phyloP scores from a whole-genome alignment of 2,888 invertebrate species.

The Ochropleura leucogaster region DNA sequence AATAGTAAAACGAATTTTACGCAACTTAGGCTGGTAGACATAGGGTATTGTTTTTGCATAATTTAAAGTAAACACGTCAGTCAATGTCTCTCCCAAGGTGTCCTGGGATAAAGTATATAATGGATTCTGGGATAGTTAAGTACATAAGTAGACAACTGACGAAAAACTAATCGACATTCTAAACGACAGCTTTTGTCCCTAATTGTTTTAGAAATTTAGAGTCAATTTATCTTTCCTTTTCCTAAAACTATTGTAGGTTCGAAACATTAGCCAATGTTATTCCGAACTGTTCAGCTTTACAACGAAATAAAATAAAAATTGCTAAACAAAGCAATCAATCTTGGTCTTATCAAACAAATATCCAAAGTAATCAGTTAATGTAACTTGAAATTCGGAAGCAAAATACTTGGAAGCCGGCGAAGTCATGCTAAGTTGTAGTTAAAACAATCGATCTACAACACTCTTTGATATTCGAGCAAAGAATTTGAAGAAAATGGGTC shows the following conservation, averaged over 20 bases:
- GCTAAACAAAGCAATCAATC: constrained; percentile 39
- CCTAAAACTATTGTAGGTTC: constrained; percentile 10
- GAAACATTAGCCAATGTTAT: constrained; percentile 11
- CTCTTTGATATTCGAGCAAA: constrained; percentile 1
- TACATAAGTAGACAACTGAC: constrained; percentile 14
- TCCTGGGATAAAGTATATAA: constrained; percentile 22
- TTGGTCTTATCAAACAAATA: constrained; percentile 47
- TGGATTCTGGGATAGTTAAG: constrained; percentile 23
- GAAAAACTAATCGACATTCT: constrained; percentile 35
- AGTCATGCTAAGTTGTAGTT: constrained; percentile 57
- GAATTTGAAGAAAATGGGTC: constrained; percentile 21
- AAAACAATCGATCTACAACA: constrained; percentile 44
- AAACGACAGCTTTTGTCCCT: constrained; percentile 16
- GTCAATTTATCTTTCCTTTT: constrained; percentile 14
- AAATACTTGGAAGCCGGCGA: constrained; percentile 19
- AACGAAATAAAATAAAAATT: constrained; percentile 23
- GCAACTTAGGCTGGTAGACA: neutral
- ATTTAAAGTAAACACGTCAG: constrained; percentile 37
- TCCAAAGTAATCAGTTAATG: constrained; percentile 46
- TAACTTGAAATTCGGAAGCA: constrained; percentile 32
- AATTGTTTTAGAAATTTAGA: constrained; percentile 35
- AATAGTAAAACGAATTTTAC: neutral
- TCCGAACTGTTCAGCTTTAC: neutral
- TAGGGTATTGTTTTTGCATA: constrained; percentile 26
- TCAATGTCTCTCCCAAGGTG: constrained; percentile 26